A percentile compares a stretch with the other conserved stretches of the same genome.
These are phyloP conservation scores for Chascanopsetta lugubris DNA, from an alignment of 2,113 vertebrate genomes.

Conservation along the genomic window DNA sequence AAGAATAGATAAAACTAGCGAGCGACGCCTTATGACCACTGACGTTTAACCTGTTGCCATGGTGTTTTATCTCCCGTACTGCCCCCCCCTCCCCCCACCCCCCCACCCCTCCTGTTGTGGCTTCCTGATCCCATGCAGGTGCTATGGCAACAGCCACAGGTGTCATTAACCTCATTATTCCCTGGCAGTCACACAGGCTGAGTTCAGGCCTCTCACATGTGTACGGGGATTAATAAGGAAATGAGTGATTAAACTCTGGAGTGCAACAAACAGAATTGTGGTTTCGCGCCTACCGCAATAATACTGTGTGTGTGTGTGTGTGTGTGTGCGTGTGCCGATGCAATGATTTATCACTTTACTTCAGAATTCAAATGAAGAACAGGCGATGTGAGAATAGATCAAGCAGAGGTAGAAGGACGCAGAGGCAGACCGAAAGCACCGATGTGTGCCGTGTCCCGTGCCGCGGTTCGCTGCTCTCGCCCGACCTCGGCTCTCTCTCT, in stretches of 20 bases:
- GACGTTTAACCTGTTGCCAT: constrained; percentile 69
- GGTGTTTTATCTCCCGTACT: constrained; percentile 38
- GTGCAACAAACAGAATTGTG: too few species aligned
- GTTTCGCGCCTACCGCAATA: too few species aligned
- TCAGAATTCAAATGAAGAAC: too few species aligned
- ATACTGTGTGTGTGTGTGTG: neutral
- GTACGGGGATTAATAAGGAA: neutral
- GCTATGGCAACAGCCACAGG: constrained; percentile 72
- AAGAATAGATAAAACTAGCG: constrained; percentile 24
- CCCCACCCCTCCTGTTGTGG: constrained; percentile 15
- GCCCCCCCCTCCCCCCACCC: neutral
- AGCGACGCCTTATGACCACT: constrained; percentile 24
- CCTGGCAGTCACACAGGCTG: constrained; percentile 6
- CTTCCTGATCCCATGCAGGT: constrained; percentile 53
- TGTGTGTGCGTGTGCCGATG: too few species aligned
- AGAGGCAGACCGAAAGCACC: too few species aligned
- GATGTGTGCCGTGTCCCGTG: too few species aligned
- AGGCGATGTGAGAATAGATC: too few species aligned
- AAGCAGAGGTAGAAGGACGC: too few species aligned
- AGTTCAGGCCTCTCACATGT: neutral
- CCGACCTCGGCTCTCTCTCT: constrained; percentile 12
- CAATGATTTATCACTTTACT: too few species aligned
- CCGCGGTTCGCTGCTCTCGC: too few species aligned
- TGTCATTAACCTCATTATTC: constrained; percentile 64
- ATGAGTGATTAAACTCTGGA: too few species aligned